Base-by-base conservation (phyloP, 2,888 invertebrate species). In the Drosophila algonquin region DNA sequence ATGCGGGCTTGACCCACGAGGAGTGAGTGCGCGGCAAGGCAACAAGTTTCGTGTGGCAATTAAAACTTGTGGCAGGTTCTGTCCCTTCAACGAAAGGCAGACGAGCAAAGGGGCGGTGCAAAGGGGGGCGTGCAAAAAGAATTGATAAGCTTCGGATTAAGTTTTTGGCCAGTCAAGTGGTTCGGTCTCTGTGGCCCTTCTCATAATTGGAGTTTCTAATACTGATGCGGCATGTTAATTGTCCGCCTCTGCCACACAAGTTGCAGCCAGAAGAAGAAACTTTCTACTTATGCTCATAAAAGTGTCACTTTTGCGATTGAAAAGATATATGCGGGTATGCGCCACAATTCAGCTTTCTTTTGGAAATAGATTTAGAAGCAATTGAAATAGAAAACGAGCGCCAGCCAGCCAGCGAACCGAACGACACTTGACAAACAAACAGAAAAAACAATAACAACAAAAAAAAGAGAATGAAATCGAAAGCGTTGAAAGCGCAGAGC, bases 261-360 rank as follows among this genome's bases (percentile, higher is more conserved):
- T 35, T 14, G 60, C 52, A 27, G 62, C 57, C 75, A 76, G 40
- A n/a, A 64, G 75, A 77, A 64, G 75, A 79, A 87, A 87, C 85
- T 86, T 86, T 86, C 85, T 86, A 84, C 78, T 73, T 77, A 78
- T 77, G 82, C 80, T 82, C 82, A 82, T 82, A 79, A 79, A 77
- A 77, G 71, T 77, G 83, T 82, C 82, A 74, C 76, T 80, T 69
- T 69, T 75, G 79, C 78, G 82, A 83, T 84, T 83, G 79, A 64
- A 67, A 67, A 82, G 73, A 81, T 83, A 83, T 83, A 76, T 75
- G 45, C 65, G 71, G 51, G 67, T 67, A 63, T 70, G 79, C 75
- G 82, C 69, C 60, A 80, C 80, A 80, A 80, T 81, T 80, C 60
- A 81, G 85, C 85, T 84, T 84, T 84, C 83, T 84, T 84, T 84